Base-by-base conservation (phyloP, 2,797 vertebrate genomes). In the Notoglanidium macrostoma region DNA sequence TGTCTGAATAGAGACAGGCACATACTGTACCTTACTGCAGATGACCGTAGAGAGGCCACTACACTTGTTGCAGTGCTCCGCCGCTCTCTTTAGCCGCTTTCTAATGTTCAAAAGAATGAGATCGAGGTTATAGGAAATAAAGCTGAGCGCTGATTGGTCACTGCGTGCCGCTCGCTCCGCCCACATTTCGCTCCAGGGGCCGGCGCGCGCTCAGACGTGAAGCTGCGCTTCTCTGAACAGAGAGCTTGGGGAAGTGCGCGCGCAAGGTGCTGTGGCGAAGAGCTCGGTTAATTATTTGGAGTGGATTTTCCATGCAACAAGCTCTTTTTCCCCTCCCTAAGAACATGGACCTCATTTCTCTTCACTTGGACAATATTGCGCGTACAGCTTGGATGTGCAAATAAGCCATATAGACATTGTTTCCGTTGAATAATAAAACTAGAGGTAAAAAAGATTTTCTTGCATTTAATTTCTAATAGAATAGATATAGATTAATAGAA, bases 91-190 rank as follows among this genome's bases (percentile, higher is more conserved):
- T 87, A 55, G 84, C 79, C 70, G 46, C 57, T 51, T 70, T 86
- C 35, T 54, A 76, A 77, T 51, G 87, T 51, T 77, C 26, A 70
- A 54, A 73, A 61, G 77, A 73, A 57, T 79, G 40, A 76, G 73
- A 83, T 44, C 61, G 49, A 46, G 51, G 49, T 57, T 87, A 51
- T 85, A 86, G 86, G 73, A 76, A 59, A 51, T 32, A 65, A 59
- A 21, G 29, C 86, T 82, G 54, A 21, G 63, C 59, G 49, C 86
- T 90, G 86, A 91, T 91, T 91, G 90, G 90, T 21, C 26, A 21
- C 32, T 1, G 76, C 68, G 85, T 80, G n/a, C 77, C n/a, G n/a
- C 29, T 59, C 6, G 86, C 84, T 67, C 26, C 54, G 51, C 70
- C 87, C 51, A 6, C 7, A n/a, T 14, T 5, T 3, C 7, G 26